Conservation (phyloP, 1,140 invertebrate genomes). For the Physella acuta region DNA sequence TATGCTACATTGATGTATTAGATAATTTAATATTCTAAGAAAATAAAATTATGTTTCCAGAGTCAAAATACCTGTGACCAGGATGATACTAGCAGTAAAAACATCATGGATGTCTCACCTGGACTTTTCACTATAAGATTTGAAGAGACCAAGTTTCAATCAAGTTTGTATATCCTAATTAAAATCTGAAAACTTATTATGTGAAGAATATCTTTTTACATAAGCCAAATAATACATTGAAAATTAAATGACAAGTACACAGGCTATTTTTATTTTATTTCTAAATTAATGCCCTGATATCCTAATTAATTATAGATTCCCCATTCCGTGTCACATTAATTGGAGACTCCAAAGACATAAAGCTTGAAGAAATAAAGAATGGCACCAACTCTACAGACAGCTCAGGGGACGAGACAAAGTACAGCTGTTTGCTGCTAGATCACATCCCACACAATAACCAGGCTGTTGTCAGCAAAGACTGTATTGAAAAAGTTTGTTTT, state of each 20-base stretch:
- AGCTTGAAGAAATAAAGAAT: too few relatives aligned
- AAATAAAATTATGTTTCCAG: background rate
- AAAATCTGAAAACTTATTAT: too few relatives aligned
- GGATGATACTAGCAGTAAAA: background rate
- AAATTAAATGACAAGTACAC: too few relatives aligned
- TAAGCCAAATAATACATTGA: too few relatives aligned
- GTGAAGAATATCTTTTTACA: too few relatives aligned
- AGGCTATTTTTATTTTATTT: conserved; percentile 20
- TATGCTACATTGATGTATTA: too few relatives aligned
- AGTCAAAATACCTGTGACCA: background rate
- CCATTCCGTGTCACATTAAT: conserved; percentile 31
- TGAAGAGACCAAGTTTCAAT: conserved; percentile 36
- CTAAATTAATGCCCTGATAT: background rate
- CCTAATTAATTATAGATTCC: conserved; percentile 28
- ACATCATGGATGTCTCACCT: conserved; percentile 29
- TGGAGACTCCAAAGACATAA: background rate
- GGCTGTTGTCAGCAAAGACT: conserved; percentile 21
- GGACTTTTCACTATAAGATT: conserved; percentile 37
- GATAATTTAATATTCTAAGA: too few relatives aligned
- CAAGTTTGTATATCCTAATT: too few relatives aligned
- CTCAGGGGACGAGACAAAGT: background rate
- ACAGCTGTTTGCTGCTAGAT: conserved; percentile 34
- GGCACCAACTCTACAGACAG: conserved; percentile 19
- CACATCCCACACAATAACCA: conserved; percentile 40
- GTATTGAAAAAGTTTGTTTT: conserved; percentile 25